Base-by-base conservation (phyloP, 2,888 invertebrate species). In the Stenoptilia bipunctidactyla region DNA sequence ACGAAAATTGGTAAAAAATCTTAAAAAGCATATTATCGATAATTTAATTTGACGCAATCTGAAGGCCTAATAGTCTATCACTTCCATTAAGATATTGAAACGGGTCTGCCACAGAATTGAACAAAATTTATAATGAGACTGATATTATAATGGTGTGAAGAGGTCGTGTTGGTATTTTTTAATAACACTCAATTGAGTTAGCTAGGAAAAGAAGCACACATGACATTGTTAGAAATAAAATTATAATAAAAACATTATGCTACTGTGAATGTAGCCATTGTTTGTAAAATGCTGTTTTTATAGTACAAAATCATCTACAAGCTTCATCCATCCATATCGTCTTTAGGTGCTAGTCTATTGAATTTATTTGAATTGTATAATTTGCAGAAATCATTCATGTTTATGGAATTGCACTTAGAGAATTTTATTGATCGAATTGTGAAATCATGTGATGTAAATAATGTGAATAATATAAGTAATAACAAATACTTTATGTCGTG, bases 401-500 rank as follows among this genome's bases (percentile, higher is more conserved):
- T 27, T 45, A 37, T 38, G 40, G 40, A 41, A 38, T 4, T 30
- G 30, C 12, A 20, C 20, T 42, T 43, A 42, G 42, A 46, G 42
- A 20, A 40, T 44, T 42, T 42, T 30, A 8, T 30, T 30, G 30
- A 30, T 12, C 30, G 41, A 49, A 58, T 55, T 56, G 53, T 63
- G 55, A 66, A 71, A 66, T 71, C 57, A 64, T 71, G 69, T 68
- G 66, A 71, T 75, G 74, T 73, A 71, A 66, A 72, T 73, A 68
- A 30, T 30, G 9, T n/a, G 4, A 30, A 30, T 30, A 30, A 30
- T 8, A 30, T 9, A n/a, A n/a, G n/a, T n/a, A n/a, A n/a, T n/a
- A n/a, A n/a, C n/a, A n/a, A n/a, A n/a, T n/a, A n/a, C n/a, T n/a
- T n/a, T n/a, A n/a, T n/a, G n/a, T n/a, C n/a, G n/a, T n/a, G n/a